Base-by-base conservation (phyloP, 2,797 vertebrate species). In the Psittacula derbiana region DNA sequence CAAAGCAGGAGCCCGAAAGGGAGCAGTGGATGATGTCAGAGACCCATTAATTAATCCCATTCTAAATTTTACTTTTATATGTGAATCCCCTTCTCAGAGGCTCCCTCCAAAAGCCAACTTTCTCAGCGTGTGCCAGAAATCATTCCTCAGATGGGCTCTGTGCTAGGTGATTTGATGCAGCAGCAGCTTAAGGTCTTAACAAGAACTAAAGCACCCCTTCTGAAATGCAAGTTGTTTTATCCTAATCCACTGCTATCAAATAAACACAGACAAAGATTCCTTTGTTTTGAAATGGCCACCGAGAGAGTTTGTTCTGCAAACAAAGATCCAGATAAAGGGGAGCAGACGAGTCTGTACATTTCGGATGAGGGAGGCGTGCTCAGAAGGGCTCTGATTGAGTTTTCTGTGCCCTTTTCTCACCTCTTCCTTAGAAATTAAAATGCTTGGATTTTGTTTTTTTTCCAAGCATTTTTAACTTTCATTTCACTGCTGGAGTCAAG, bases 141-240 rank as follows among this genome's bases (percentile, higher is more conserved):
- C 60, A 30, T 83, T 66, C 84, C 71, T 92, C 73, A 30, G 80
- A 69, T 78, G 89, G 73, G 44, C 92, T 78, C 92, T 71, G 46
- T 85, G 90, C 87, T 79, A 27, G 50, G 52, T 69, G 93, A 85
- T 79, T 73, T 1, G 23, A 57, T 80, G 90, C 86, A 85, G 88
- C 50, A 24, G 69, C 78, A 64, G 80, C 80, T 94, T 95, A 94
- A 91, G 2, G 5, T 78, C 75, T 89, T 91, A 62, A 92, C 80
- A 69, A 90, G 86, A 94, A 86, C 74, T 66, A 57, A 82, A 89
- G 52, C 88, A 38, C 6, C 24, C 19, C 64, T 93, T 90, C 67
- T 86, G 87, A 92, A 95, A 93, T 49, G 43, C 23, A 17, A 76
- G 90, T 82, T 95, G 89, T 92, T 93, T 93, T 75, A 82, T 86